Percentiles rank a stretch among this genome's conserved stretches.
These are phyloP conservation scores for Agonopterix subpropinquella DNA, from an alignment of 2,888 invertebrate species.

Conservation along the genomic window DNA sequence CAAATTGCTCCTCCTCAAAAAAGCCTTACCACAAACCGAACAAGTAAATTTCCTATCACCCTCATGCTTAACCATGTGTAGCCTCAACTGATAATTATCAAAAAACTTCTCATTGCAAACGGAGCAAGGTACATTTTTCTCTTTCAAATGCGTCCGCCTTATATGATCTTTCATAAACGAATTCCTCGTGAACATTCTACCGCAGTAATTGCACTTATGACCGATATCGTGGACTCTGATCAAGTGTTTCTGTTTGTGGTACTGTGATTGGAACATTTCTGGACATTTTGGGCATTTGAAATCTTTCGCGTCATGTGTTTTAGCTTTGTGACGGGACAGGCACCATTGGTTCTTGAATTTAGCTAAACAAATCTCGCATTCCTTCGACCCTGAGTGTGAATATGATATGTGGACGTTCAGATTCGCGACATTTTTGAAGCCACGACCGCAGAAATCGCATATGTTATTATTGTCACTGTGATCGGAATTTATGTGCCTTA, in stretches of 20 bases:
- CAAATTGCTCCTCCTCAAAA: conserved; percentile 75
- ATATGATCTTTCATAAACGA: conserved; percentile 65
- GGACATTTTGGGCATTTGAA: conserved; percentile 58
- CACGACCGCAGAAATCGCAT: conserved; percentile 59
- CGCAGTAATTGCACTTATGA: conserved; percentile 56
- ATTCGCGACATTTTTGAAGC: conserved; percentile 48
- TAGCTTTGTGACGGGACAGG: conserved; percentile 55
- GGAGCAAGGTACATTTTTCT: conserved; percentile 57
- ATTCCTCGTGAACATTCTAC: conserved; percentile 60
- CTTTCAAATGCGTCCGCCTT: conserved; percentile 60
- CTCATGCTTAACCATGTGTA: conserved; percentile 73
- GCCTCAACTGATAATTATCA: conserved; percentile 49
- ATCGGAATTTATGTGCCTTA: conserved; percentile 54
- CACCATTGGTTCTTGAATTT: conserved; percentile 58
- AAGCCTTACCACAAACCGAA: conserved; percentile 73
- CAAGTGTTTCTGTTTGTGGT: conserved; percentile 70
- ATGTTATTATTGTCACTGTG: conserved; percentile 60
- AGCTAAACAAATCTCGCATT: conserved; percentile 48
- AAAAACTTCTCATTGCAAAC: conserved; percentile 61
- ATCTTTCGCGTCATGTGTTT: conserved; percentile 52
- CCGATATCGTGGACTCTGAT: conserved; percentile 65
- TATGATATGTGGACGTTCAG: conserved; percentile 54
- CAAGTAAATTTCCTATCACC: conserved; percentile 73
- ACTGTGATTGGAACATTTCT: conserved; percentile 65
- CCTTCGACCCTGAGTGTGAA: conserved; percentile 47